Base-by-base conservation (phyloP, 2,888 invertebrate species). In the Mystacides longicornis region DNA sequence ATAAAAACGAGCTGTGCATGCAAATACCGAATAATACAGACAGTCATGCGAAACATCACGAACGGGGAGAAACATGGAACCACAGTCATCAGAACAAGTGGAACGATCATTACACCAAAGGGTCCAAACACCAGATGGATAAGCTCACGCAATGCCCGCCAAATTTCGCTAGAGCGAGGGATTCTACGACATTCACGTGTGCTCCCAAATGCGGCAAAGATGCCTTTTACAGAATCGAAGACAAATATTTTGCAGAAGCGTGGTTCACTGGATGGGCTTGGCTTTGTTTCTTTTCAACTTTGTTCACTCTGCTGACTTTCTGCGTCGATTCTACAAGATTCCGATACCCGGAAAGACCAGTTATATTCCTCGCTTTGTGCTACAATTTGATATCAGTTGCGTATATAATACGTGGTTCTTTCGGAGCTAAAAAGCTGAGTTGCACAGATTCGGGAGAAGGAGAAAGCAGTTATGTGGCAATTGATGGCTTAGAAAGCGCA, bases 311-410 rank as follows among this genome's bases (percentile, higher is more conserved):
- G 63, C 75, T 89, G 50, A 95, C 96, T 0, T 94, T 93, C 71
- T 83, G 91, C 74, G 87, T 94, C 42, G 94, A 95, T 67, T 89
- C 91, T 23, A 82, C 86, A 33, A 76, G 96, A 52, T 97, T 95
- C 69, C 84, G 89, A 42, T 96, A 95, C 73, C 96, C 96, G 0
- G 95, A 95, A 67, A 78, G 94, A 46, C 94, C 95, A 0, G 88
- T 93, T 37, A 85, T 95, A 56, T 95, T 92, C 74, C 78, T 94
- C 59, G 90, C 93, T 3, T 81, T 91, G 1, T 94, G 94, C 72
- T 91, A 93, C 70, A 86, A 88, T 64, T 77, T 88, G 51, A 83
- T 90, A 22, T 87, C 90, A 1, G 71, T 90, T 3, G 85, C 88
- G 23, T 87, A 89, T 69, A 80, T 79, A 64, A 79, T 86, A 18